Percentiles rank a stretch among this genome's conserved stretches.
These are phyloP conservation scores for Chaenocephalus aceratus DNA, from an alignment of 2,113 vertebrate species.

Conservation along the genomic window DNA sequence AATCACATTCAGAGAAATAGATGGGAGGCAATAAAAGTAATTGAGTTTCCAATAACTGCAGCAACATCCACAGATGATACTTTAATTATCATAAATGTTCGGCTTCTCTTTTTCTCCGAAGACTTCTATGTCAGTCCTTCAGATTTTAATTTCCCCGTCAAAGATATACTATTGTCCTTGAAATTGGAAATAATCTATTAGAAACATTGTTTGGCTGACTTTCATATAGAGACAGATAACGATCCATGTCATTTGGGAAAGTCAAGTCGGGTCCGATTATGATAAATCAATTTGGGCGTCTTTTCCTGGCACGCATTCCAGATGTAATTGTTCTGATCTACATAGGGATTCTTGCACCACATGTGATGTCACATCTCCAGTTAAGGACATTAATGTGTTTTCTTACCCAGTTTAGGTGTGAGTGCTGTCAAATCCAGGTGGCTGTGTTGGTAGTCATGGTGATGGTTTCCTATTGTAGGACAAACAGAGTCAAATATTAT, in stretches of 20 bases:
- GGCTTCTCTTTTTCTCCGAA: constrained; percentile 47
- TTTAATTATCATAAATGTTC: constrained; percentile 61
- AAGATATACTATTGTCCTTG: constrained; percentile 48
- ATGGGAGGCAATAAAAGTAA: constrained; percentile 56
- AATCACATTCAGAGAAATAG: constrained; percentile 65
- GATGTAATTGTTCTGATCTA: not conserved
- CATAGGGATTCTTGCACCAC: not conserved
- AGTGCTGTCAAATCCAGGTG: constrained; percentile 92
- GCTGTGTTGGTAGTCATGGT: constrained; percentile 90
- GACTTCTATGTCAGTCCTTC: constrained; percentile 49
- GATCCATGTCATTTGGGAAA: constrained; percentile 18
- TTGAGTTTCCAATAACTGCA: constrained; percentile 69
- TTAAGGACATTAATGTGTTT: not conserved
- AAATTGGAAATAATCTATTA: constrained; percentile 35
- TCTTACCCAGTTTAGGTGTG: constrained; percentile 95
- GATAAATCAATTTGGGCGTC: too few species aligned
- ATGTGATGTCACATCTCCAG: not conserved
- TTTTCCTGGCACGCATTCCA: not conserved
- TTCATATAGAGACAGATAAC: constrained; percentile 27
- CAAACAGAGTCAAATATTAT: constrained; percentile 2
- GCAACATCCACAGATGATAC: constrained; percentile 51
- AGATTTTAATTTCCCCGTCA: constrained; percentile 64
- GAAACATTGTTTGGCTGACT: constrained; percentile 12
- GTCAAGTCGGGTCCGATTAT: constrained; percentile 5
- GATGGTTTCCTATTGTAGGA: constrained; percentile 89